phyloP scores from a whole-genome alignment of 2,797 vertebrate genomes.

The Falco berigora region DNA sequence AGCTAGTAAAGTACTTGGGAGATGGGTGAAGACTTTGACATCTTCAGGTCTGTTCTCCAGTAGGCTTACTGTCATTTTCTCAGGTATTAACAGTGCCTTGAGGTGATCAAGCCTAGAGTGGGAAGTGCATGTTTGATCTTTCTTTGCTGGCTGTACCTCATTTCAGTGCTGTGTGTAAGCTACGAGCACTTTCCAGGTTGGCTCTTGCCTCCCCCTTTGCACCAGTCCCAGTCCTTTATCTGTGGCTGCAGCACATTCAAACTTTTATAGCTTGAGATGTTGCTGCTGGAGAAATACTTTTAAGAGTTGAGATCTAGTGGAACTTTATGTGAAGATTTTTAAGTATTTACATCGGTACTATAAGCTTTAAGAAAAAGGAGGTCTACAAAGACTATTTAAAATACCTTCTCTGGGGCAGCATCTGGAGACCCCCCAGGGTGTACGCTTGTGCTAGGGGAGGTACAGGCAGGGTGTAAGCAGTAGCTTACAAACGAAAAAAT shows the following conservation, averaged over 20 bases:
- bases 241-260: background rate
- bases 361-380: background rate
- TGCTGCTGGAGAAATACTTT: background rate
- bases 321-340: background rate
- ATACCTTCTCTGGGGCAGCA: background rate
- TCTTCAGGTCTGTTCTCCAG: background rate
- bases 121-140: background rate
- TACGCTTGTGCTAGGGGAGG: background rate
- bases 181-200: background rate
- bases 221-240: background rate
- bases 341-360: background rate
- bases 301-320: background rate
- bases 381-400: background rate
- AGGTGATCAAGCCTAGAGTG: background rate
- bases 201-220: background rate
- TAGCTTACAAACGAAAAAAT: background rate
- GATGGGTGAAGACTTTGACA: background rate
- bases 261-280: background rate
- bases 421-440: background rate
- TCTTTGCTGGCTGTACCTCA: background rate
- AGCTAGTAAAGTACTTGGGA: background rate
- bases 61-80: background rate
- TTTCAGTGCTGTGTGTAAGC: background rate
- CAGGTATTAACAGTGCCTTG: background rate
- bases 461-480: background rate